Evolutionary conservation across 2,113 vertebrate genomes (phyloP).

Genomic region (Elaphurus davidianus): DNA sequence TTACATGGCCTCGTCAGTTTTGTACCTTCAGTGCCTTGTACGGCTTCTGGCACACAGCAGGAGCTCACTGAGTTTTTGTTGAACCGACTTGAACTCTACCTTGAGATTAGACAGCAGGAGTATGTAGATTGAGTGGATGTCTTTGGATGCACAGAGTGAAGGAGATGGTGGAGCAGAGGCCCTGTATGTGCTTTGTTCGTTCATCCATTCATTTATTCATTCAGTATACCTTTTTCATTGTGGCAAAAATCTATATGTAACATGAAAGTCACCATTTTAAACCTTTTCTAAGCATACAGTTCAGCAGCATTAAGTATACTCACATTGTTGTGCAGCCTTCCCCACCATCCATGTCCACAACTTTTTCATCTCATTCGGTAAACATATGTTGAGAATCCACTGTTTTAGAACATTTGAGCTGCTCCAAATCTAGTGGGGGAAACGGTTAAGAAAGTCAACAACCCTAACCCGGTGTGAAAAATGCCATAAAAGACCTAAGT

Average conservation of each 20-base stretch:
- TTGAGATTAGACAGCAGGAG: background rate
- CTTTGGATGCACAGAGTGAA: too few species aligned
- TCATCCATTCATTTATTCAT: background rate
- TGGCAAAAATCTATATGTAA: background rate
- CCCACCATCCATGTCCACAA: background rate
- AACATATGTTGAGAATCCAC: background rate
- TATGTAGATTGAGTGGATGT: background rate
- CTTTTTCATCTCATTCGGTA: background rate
- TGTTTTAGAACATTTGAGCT: background rate
- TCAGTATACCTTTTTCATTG: background rate
- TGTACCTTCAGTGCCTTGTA: background rate
- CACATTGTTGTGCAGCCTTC: background rate
- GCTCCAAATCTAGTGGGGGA: background rate
- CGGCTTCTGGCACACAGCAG: background rate
- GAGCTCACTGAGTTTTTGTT: background rate
- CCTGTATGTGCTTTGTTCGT: background rate
- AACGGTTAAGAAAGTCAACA: background rate
- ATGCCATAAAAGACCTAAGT: background rate
- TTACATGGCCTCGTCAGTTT: background rate
- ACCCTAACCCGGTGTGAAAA: background rate
- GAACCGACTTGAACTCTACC: background rate
- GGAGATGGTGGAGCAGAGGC: background rate
- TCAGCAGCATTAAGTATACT: background rate
- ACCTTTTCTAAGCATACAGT: too few species aligned
- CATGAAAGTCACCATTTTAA: background rate